phyloP scores from a whole-genome alignment of 2,113 vertebrate genomes.

The Bombycilla garrulus region DNA sequence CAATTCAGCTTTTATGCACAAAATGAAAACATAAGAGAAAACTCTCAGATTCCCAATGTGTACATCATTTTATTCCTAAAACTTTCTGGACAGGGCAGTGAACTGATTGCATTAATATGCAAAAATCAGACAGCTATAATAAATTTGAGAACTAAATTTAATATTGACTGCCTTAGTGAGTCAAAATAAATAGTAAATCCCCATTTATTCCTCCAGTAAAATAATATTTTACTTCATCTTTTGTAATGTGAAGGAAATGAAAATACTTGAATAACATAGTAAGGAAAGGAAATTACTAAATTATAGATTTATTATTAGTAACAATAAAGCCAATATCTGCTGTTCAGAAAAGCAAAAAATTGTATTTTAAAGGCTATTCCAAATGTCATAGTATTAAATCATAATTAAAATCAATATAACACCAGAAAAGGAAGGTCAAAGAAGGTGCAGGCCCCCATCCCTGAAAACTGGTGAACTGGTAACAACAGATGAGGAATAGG shows the following conservation, averaged over 20 bases:
- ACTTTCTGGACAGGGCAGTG: neutral
- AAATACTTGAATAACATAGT: neutral
- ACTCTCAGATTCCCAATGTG: neutral
- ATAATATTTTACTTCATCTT: neutral
- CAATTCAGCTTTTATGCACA: neutral
- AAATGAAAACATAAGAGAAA: neutral
- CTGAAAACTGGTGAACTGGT: neutral
- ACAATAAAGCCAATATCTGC: neutral
- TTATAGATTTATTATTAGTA: neutral
- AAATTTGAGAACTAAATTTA: neutral
- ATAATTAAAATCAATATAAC: slow-evolving; percentile 1
- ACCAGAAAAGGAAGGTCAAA: neutral
- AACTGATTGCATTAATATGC: neutral
- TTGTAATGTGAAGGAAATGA: neutral
- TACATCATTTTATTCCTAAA: neutral
- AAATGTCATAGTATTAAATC: neutral
- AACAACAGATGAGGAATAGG: neutral
- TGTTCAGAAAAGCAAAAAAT: slow-evolving; percentile 24
- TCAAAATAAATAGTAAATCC: neutral
- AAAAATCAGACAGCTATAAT: neutral
- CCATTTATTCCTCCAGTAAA: neutral
- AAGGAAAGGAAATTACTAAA: slow-evolving; percentile 5
- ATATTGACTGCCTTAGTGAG: neutral
- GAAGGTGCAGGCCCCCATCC: rapidly evolving
- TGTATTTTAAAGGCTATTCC: slow-evolving; percentile 9